Evolutionary conservation across 64 coral and sea anemone species (phyloP).

Genomic region (Anthopleura sola): DNA sequence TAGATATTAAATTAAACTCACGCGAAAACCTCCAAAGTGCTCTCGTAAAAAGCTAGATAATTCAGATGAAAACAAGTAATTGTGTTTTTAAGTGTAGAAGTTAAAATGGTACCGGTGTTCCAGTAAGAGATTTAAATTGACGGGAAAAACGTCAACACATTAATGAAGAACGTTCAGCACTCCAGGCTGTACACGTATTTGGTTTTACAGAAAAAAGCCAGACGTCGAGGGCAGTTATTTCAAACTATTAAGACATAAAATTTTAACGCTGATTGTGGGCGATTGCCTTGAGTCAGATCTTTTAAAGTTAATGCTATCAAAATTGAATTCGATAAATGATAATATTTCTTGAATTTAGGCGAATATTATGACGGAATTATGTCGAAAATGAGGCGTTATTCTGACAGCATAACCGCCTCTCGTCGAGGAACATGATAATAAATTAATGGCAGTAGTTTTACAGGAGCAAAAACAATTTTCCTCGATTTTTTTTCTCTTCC

Average conservation of each 20-base stretch:
- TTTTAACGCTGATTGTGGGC: background rate
- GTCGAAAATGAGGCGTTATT: background rate
- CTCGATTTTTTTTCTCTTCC: too few relatives aligned
- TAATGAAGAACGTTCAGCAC: background rate
- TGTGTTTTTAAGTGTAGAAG: background rate
- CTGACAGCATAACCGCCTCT: background rate
- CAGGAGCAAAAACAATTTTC: too few relatives aligned
- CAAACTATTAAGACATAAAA: background rate
- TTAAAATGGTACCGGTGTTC: background rate
- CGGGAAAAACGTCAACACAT: background rate
- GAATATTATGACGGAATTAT: background rate
- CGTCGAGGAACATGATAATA: too few relatives aligned
- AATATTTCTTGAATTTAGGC: background rate
- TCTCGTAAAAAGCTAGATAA: background rate
- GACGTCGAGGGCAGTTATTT: background rate
- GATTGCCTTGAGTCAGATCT: background rate
- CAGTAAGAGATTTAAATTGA: background rate
- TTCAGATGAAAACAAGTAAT: background rate
- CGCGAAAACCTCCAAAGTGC: background rate
- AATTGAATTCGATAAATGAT: background rate
- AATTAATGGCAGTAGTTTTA: too few relatives aligned
- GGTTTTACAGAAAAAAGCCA: background rate
- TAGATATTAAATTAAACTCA: too few relatives aligned
- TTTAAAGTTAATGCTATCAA: background rate
- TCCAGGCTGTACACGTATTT: background rate